These are phyloP conservation scores for Notocelia uddmanniana DNA, from an alignment of 2,888 invertebrate genomes.

Conservation along the genomic window DNA sequence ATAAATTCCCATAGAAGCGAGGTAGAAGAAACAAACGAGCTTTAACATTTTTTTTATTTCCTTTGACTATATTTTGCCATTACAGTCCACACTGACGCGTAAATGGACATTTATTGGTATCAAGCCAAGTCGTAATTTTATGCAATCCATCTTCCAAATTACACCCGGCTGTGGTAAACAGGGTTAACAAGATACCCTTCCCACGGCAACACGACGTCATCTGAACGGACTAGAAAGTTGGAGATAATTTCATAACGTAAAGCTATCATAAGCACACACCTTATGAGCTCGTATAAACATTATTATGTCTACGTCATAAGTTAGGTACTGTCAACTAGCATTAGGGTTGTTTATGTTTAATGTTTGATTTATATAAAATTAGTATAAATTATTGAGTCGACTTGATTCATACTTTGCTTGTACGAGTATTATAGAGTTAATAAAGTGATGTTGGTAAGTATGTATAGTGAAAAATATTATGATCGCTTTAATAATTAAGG, in stretches of 20 bases:
- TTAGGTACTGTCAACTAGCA: constrained; percentile 29
- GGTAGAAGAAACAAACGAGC: constrained; percentile 32
- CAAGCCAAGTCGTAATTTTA: constrained; percentile 10
- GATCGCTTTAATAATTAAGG: background rate
- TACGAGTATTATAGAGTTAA: background rate
- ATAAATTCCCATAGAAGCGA: constrained; percentile 56
- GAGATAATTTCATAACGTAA: constrained; percentile 42
- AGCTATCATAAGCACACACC: constrained; percentile 34
- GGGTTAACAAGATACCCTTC: constrained; percentile 28
- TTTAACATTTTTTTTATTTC: background rate
- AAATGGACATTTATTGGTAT: background rate
- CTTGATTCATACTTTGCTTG: background rate
- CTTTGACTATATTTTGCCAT: constrained; percentile 3
- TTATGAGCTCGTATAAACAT: constrained; percentile 37
- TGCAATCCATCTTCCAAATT: constrained; percentile 15
- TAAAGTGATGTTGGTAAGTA: background rate
- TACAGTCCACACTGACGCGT: background rate
- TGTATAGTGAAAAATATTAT: background rate
- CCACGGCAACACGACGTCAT: constrained; percentile 19
- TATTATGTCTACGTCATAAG: constrained; percentile 31
- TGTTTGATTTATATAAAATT: constrained; percentile 20
- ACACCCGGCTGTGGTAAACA: constrained; percentile 9
- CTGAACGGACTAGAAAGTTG: constrained; percentile 37
- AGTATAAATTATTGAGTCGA: background rate
- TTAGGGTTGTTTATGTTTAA: constrained; percentile 22